Percentiles rank a stretch among this genome's conserved stretches.
These are phyloP conservation scores for Benthosema pterotum DNA, from an alignment of 2,797 vertebrate species.

Conservation along the genomic window DNA sequence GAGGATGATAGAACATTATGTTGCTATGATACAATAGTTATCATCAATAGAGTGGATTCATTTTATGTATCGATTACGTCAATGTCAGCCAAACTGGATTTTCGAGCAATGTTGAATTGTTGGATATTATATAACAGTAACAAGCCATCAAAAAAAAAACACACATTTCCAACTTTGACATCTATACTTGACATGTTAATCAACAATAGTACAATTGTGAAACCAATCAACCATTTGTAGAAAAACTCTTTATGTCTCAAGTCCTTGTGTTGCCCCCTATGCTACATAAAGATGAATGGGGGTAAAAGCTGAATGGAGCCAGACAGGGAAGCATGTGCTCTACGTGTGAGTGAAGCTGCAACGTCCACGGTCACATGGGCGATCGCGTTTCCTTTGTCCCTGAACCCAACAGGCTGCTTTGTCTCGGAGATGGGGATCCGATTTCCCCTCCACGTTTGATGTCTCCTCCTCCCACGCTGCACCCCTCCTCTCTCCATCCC, in stretches of 20 bases:
- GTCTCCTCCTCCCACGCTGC: constrained; percentile 68
- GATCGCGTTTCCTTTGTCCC: constrained; percentile 74
- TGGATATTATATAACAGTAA: too few species aligned
- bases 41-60: too few species aligned
- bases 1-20: too few species aligned
- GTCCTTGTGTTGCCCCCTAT: constrained; percentile 5
- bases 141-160: too few species aligned
- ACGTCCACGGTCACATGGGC: constrained; percentile 64
- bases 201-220: neutral
- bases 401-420: constrained; percentile 56
- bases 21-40: too few species aligned
- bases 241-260: neutral
- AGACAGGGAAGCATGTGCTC: constrained; percentile 52
- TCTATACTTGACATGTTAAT: neutral
- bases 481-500: constrained; percentile 35
- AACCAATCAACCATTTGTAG: neutral
- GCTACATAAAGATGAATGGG: constrained; percentile 67
- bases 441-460: constrained; percentile 72
- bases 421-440: constrained; percentile 57
- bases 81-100: too few species aligned
- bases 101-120: too few species aligned
- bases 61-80: too few species aligned
- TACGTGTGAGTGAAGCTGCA: constrained; percentile 23
- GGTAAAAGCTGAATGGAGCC: constrained; percentile 74
- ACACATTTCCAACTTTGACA: too few species aligned